Percentiles rank a stretch among this genome's conserved stretches.
phyloP scores from a whole-genome alignment of 2,888 invertebrate genomes.

The Kryphioiulus occultus region DNA sequence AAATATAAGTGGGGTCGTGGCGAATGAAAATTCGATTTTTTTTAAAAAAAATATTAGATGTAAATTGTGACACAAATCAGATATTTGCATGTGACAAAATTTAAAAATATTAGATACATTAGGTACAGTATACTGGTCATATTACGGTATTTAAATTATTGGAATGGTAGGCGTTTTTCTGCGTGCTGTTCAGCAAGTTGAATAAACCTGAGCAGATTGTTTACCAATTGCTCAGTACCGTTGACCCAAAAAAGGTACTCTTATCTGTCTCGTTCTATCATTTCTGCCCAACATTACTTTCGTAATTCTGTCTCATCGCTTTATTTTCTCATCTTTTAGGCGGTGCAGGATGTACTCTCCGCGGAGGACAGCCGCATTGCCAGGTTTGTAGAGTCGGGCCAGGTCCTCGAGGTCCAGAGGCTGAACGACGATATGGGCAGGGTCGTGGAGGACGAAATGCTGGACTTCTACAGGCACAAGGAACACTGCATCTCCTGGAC shows the following conservation, averaged over 20 bases:
- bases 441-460: not conserved
- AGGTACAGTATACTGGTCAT: too few relatives aligned
- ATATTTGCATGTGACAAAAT: too few relatives aligned
- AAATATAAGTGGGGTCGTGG: too few relatives aligned
- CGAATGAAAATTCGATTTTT: too few relatives aligned
- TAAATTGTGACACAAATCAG: too few relatives aligned
- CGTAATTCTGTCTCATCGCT: not conserved
- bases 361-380: not conserved
- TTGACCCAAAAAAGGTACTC: not conserved
- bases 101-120: too few relatives aligned
- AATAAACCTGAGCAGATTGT: too few relatives aligned
- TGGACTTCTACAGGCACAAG: not conserved
- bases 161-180: too few relatives aligned
- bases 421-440: not conserved
- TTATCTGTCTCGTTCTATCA: not conserved
- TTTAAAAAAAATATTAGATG: too few relatives aligned
- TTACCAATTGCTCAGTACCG: not conserved
- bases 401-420: not conserved
- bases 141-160: too few relatives aligned
- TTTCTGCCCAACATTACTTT: not conserved
- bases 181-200: too few relatives aligned
- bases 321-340: not conserved
- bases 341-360: not conserved
- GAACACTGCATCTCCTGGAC: not conserved
- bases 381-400: not conserved